phyloP scores from a whole-genome alignment of 1,140 invertebrate species.

The Sogatella furcifera region DNA sequence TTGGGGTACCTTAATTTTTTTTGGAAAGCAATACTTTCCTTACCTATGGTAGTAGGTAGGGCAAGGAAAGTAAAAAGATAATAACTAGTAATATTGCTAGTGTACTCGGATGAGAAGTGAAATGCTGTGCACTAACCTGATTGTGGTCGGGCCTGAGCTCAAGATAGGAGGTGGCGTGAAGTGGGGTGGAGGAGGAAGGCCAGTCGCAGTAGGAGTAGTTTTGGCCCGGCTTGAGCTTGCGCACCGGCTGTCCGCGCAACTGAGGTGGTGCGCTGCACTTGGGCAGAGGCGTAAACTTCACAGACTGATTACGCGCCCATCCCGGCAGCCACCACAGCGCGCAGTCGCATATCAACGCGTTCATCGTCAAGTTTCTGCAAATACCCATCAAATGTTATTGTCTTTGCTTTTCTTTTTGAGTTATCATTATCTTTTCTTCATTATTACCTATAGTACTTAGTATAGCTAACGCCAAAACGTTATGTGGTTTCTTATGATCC shows the following conservation, averaged over 20 bases:
- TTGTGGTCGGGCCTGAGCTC: constrained; percentile 51
- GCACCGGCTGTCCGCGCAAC: constrained; percentile 52
- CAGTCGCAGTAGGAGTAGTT: constrained; percentile 32
- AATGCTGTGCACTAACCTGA: constrained; percentile 31
- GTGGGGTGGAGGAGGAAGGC: constrained; percentile 24
- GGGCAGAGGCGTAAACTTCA: constrained; percentile 56
- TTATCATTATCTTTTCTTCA: too few relatives aligned
- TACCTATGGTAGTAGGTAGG: too few relatives aligned
- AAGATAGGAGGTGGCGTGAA: constrained; percentile 34
- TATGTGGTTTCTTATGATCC: too few relatives aligned
- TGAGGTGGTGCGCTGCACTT: constrained; percentile 57
- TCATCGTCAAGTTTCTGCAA: constrained; percentile 57
- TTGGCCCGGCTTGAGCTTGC: constrained; percentile 48
- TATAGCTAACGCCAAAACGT: too few relatives aligned
- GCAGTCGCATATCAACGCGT: constrained; percentile 73
- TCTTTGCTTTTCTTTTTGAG: too few relatives aligned
- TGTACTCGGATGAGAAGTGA: too few relatives aligned
- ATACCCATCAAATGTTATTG: too few relatives aligned
- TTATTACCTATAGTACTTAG: too few relatives aligned
- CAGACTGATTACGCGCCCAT: constrained; percentile 53
- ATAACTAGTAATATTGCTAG: too few relatives aligned
- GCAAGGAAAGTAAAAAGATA: too few relatives aligned
- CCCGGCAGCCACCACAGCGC: constrained; percentile 66
- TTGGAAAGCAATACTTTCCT: too few relatives aligned
- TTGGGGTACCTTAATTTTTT: too few relatives aligned